Evolutionary conservation across 2,113 vertebrate genomes (phyloP), one percentile per base, ranked within the genome.

Genomic region (Antechinus stuartii): DNA sequence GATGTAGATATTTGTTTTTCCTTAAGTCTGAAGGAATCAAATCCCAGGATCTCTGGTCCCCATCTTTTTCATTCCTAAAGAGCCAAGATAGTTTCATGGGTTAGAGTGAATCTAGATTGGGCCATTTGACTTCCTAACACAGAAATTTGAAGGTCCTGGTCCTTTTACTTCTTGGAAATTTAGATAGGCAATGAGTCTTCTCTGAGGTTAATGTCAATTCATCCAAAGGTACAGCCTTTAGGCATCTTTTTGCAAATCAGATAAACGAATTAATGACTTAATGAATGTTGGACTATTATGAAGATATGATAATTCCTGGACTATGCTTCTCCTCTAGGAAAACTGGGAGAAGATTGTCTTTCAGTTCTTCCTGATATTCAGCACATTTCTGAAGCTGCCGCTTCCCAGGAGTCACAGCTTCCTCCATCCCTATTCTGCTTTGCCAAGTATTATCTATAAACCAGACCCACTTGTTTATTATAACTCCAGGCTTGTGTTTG

Each of bases 211-310:
- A 50, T 91, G 93, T 26, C 56, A 46, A 68, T 0, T 49, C 2
- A 56, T 96, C 30, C 47, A 94, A 56, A 94, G 96, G 90, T 89
- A 95, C 94, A 95, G 89, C 95, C 98, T 96, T 94, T 96, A 94
- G 96, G 96, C 96, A 94, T 95, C 35, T 12, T 91, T 96, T 54
- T 95, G 93, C 56, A 94, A 92, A 98, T 98, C 97, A 98, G 97
- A 98, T 98, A 97, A 96, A 92, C 49, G 49, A 95, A 91, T 89
- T 98, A 98, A 97, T 97, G 96, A 97, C 95, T 96, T 96, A 97
- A 96, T 96, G 96, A 97, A 94, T 92, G 94, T 95, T 95, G 90
- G 93, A 90, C 94, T 94, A 90, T 95, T 96, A 94, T 84, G 93
- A 92, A 92, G 92, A 94, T 91, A 46, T 0, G 90, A 42, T 94